These are phyloP conservation scores for Eutrigla gurnardus DNA, from an alignment of 2,797 vertebrate genomes.

Conservation along the genomic window DNA sequence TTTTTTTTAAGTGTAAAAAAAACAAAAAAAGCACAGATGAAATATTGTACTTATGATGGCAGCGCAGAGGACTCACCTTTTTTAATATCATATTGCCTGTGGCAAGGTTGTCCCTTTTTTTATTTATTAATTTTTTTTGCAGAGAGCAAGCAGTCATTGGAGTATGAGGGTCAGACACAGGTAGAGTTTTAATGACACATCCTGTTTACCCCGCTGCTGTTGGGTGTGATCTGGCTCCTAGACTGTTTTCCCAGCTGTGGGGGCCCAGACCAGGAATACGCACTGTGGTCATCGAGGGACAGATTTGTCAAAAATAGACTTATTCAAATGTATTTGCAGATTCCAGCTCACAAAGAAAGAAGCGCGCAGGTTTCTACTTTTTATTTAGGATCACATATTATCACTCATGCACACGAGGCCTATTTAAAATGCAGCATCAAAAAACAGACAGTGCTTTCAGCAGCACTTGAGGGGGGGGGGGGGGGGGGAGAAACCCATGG, in stretches of 20 bases:
- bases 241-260: slow-evolving; percentile 79
- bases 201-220: slow-evolving; percentile 87
- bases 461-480: slow-evolving; percentile 31
- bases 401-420: slow-evolving; percentile 29
- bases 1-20: no score
- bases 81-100: slow-evolving; percentile 23
- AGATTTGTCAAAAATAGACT: slow-evolving; percentile 26
- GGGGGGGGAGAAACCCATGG: slow-evolving; percentile 41
- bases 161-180: slow-evolving; percentile 75
- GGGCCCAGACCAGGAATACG: slow-evolving; percentile 58
- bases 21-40: slow-evolving; percentile 17
- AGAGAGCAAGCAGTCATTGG: slow-evolving; percentile 75
- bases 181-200: slow-evolving; percentile 86
- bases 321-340: not conserved
- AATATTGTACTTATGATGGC: slow-evolving; percentile 29
- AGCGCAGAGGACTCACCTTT: slow-evolving; percentile 41
- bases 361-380: slow-evolving; percentile 8
- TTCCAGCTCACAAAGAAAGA: not conserved
- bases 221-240: slow-evolving; percentile 86
- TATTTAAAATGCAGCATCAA: slow-evolving; percentile 45
- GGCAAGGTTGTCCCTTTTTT: slow-evolving; percentile 49
- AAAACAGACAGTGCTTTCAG: slow-evolving; percentile 49
- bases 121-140: slow-evolving; percentile 1
- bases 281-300: slow-evolving; percentile 43
- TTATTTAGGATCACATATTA: slow-evolving; percentile 7